phyloP scores from a whole-genome alignment of 2,888 invertebrate genomes.

The Drosophila leonis region DNA sequence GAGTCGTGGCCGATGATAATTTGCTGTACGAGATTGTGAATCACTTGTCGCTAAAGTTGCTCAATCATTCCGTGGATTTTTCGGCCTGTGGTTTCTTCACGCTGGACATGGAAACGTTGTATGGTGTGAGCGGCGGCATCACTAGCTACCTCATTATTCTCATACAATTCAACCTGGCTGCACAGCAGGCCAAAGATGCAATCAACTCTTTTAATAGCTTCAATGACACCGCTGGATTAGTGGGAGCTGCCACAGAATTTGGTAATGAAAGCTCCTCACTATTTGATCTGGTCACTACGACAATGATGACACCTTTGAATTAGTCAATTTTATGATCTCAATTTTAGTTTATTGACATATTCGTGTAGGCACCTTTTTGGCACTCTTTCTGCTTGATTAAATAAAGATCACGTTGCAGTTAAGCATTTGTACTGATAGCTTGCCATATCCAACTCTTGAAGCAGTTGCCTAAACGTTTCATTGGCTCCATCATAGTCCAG shows the following conservation, averaged over 20 bases:
- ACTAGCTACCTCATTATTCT: conserved; percentile 85
- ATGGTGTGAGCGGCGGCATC: conserved; percentile 85
- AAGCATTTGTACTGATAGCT: conserved; percentile 53
- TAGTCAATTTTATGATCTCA: conserved; percentile 9
- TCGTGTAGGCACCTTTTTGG: conserved; percentile 38
- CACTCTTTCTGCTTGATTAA: conserved; percentile 39
- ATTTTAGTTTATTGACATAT: not conserved
- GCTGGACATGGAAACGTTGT: conserved; percentile 85
- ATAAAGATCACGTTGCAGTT: conserved; percentile 57
- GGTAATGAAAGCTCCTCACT: conserved; percentile 54
- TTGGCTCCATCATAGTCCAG: conserved; percentile 88
- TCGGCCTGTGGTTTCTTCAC: conserved; percentile 86
- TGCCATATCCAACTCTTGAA: conserved; percentile 65
- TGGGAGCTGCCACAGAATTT: conserved; percentile 64
- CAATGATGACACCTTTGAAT: conserved; percentile 59
- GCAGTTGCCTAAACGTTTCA: conserved; percentile 79
- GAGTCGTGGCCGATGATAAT: conserved; percentile 84
- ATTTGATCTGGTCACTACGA: conserved; percentile 53
- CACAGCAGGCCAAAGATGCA: conserved; percentile 83
- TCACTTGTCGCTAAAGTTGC: conserved; percentile 84
- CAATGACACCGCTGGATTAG: conserved; percentile 69
- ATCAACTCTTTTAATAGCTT: conserved; percentile 63
- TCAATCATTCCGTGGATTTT: conserved; percentile 85
- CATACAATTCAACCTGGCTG: conserved; percentile 85
- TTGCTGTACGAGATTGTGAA: conserved; percentile 85